phyloP scores from a whole-genome alignment of 2,113 vertebrate genomes.

The Datnioides undecimradiatus region DNA sequence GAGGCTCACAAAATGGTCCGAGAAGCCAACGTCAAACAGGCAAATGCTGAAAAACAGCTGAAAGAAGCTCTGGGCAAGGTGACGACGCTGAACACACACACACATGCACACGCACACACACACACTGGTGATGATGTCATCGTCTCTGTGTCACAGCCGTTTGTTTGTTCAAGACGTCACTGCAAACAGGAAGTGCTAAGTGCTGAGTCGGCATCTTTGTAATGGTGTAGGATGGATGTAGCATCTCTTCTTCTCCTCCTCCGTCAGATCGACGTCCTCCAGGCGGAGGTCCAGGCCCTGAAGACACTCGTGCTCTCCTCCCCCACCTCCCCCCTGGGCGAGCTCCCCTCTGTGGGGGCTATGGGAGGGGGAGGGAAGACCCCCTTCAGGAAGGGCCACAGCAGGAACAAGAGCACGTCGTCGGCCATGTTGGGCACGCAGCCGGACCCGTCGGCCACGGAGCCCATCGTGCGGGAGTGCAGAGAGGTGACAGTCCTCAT shows the following conservation, averaged over 20 bases:
- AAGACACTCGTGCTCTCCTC: slow-evolving; percentile 97
- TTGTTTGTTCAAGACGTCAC: no score
- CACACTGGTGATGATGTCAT: background rate
- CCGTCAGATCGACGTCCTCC: slow-evolving; percentile 96
- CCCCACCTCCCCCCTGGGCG: slow-evolving; percentile 93
- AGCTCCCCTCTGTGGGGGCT: slow-evolving; percentile 80
- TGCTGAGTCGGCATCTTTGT: no score
- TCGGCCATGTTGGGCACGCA: slow-evolving; percentile 91
- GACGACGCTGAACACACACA: slow-evolving; percentile 40
- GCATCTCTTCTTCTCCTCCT: background rate
- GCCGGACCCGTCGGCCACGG: slow-evolving; percentile 90
- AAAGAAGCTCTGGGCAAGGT: slow-evolving; percentile 98
- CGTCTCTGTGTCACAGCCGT: no score
- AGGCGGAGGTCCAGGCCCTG: slow-evolving; percentile 95
- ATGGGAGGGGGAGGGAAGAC: slow-evolving; percentile 81
- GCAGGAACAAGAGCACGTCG: slow-evolving; percentile 97
- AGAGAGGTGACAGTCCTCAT: slow-evolving; percentile 95
- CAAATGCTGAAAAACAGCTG: slow-evolving; percentile 95
- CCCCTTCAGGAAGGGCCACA: slow-evolving; percentile 94
- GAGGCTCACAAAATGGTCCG: slow-evolving; percentile 99
- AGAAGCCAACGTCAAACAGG: slow-evolving; percentile 97
- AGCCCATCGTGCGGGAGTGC: slow-evolving; percentile 93
- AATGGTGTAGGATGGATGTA: no score
- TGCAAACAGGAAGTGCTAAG: no score
- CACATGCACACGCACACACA: background rate